phyloP scores from a whole-genome alignment of 2,888 invertebrate genomes.

The Xanthia togata region DNA sequence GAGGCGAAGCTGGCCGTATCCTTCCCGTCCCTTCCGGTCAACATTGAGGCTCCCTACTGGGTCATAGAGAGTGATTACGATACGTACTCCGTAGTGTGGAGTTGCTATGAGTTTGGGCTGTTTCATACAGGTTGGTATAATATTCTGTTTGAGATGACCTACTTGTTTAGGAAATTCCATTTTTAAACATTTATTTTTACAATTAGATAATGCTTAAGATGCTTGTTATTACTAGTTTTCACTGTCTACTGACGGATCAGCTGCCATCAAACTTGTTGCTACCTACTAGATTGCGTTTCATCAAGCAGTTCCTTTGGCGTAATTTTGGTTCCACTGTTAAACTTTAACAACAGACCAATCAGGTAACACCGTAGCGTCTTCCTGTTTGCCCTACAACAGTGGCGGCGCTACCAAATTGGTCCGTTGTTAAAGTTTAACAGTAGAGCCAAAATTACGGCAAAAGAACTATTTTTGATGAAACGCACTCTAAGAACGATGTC shows the following conservation, averaged over 20 bases:
- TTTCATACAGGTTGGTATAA: constrained; percentile 86
- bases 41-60: constrained; percentile 87
- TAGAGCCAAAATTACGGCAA: no score
- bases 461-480: no score
- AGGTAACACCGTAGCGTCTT: no score
- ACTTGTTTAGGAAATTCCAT: neutral
- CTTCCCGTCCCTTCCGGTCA: constrained; percentile 91
- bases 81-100: constrained; percentile 93
- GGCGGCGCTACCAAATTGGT: no score
- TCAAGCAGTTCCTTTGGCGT: no score
- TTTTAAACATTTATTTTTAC: neutral
- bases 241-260: neutral
- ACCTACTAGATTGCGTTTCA: no score
- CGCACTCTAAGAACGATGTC: no score
- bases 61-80: constrained; percentile 94
- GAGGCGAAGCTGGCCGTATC: constrained; percentile 91
- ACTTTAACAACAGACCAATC: no score
- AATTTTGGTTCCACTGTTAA: no score
- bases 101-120: constrained; percentile 88
- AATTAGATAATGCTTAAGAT: no score
- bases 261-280: neutral
- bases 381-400: no score
- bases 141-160: neutral
- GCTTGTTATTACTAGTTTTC: neutral
- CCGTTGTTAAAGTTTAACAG: no score